Evolutionary conservation across 2,797 vertebrate species (phyloP), one percentile per base, ranked within the genome.

Genomic region (Sorex maritimensis): DNA sequence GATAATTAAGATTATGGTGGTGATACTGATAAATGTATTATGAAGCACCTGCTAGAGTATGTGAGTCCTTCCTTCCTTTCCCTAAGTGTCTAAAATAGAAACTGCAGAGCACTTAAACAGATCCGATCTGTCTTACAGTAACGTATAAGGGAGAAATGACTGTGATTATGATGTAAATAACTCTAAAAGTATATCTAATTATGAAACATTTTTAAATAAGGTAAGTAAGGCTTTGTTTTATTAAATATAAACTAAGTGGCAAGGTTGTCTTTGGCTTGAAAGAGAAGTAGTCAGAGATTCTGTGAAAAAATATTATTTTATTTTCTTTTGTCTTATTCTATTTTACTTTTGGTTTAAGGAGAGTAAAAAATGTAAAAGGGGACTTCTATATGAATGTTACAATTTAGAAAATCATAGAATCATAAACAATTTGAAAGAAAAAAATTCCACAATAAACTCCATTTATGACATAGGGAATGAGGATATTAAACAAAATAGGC

Each of bases 381-480:
- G 23, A 90, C 55, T 81, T 92, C 80, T 49, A 13, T 72, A 38
- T 94, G 19, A 83, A 92, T 86, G 91, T 91, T 96, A 52, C 5
- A 92, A 44, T 55, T 15, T 65, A 93, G 34, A 86, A 83, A 72
- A 14, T 79, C 46, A 77, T 41, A 80, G 15, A 80, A 15, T 28
- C 61, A 80, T 95, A 49, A 86, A 9, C 6, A 17, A 14, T 86
- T 83, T n/a, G 81, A n/a, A 14, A 38, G 10, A 88, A 89, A 55
- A 55, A 55, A 14, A 55, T 55, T 55, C 52, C 52, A 55, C 52
- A 55, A 17, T 84, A 84, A 63, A 73, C 41, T 44, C 41, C 41
- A 44, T 44, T 44, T 44, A 44, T 86, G 41, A 7, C 65, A 8
- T 77, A 23, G 17, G 5, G n/a, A 81, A 84, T 78, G 71, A 23